Evolutionary conservation across 2,888 invertebrate species (phyloP), one percentile per base, ranked within the genome.

Genomic region (Punctoribates punctum): DNA sequence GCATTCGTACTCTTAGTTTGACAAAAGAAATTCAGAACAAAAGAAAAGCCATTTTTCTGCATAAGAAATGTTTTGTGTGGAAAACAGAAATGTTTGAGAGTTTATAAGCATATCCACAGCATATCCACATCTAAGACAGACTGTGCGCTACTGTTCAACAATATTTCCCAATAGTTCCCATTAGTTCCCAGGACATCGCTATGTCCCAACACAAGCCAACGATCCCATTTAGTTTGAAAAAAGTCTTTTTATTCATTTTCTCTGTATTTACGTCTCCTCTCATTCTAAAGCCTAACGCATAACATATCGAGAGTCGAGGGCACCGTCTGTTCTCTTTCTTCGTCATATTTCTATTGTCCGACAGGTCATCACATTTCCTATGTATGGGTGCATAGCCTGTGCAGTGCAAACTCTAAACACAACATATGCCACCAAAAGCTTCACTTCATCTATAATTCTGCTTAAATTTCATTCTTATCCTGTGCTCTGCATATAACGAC

Each of bases 331-430:
- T 72, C 72, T 42, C 72, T 72, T 72, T 72, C 48, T 42, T 72
- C 20, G 46, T 48, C 48, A 72, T 72, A 72, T 25, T 48, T 72
- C 72, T 72, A 72, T 72, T 72, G 72, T 72, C 72, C 72, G 48
- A 72, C 46, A 72, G 72, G 72, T 72, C 72, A 72, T 72, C 72
- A 72, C 48, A 72, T 72, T 72, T 72, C 72, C 72, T 72, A 65
- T 60, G 60, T 67, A 67, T 72, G 72, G 72, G 72, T 72, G 72
- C 72, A 72, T 27, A 42, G 13, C 65, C 57, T 17, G 6, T 11
- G 23, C 57, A 23, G 20, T n/a, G 23, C 57, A 34, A 17, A 65
- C 34, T 17, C 34, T 67, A 34, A 15, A 38, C 27, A 15, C 48
- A 25, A 72, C 72, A 72, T 72, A 72, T 72, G 72, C 48, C n/a